phyloP scores from a whole-genome alignment of 35 echinoderm and acorn worm species.

The Eucidaris tribuloides region DNA sequence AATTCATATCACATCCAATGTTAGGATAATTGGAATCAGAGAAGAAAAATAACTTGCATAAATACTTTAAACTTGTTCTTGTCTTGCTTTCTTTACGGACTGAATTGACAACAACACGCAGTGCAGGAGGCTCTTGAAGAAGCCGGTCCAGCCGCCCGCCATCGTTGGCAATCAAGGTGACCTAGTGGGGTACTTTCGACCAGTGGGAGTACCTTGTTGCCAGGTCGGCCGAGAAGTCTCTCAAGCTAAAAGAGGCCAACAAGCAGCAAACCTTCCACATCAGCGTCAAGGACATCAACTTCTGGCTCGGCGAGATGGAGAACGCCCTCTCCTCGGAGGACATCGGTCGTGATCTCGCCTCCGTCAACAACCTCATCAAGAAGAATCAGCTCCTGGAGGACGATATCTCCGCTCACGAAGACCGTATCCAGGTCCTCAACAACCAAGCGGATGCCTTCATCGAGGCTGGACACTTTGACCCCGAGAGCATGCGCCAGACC shows the following conservation, averaged over 20 bases:
- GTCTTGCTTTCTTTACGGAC: too few relatives aligned
- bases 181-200: too few relatives aligned
- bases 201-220: conserved; percentile 79
- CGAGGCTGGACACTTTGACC: conserved; percentile 84
- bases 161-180: too few relatives aligned
- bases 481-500: conserved; percentile 73
- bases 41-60: too few relatives aligned
- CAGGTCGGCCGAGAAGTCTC: conserved; percentile 69
- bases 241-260: conserved; percentile 97
- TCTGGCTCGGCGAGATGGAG: conserved; percentile 98
- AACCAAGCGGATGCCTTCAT: conserved; percentile 92
- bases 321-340: conserved; percentile 94
- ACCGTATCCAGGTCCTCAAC: conserved; percentile 88
- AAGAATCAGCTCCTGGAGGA: conserved; percentile 93
- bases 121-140: too few relatives aligned
- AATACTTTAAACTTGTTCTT: too few relatives aligned
- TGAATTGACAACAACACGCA: too few relatives aligned
- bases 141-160: too few relatives aligned
- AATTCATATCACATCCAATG: too few relatives aligned
- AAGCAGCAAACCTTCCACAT: conserved; percentile 97
- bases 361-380: conserved; percentile 90
- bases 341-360: conserved; percentile 90
- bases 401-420: conserved; percentile 94
- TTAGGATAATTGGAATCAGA: too few relatives aligned
- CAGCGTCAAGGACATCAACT: conserved; percentile 96